Percentiles rank a stretch among this genome's conserved stretches.
phyloP scores from a whole-genome alignment of 2,888 invertebrate genomes.

The Cephus runcator region DNA sequence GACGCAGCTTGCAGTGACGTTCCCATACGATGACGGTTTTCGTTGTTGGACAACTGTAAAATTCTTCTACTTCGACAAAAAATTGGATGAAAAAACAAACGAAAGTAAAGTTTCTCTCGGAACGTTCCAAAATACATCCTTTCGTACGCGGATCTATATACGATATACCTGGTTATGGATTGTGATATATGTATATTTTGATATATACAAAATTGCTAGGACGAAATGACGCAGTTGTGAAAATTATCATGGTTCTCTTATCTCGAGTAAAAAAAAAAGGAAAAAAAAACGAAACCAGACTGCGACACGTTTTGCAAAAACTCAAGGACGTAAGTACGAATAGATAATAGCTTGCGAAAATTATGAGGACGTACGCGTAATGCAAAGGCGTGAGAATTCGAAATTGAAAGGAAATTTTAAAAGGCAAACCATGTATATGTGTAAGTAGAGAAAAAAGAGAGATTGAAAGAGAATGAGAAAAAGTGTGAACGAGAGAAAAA shows the following conservation, averaged over 20 bases:
- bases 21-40: slow-evolving; percentile 60
- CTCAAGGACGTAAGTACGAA: slow-evolving; percentile 28
- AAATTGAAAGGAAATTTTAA: too few relatives aligned
- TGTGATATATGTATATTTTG: too few relatives aligned
- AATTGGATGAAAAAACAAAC: slow-evolving; percentile 29
- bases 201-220: too few relatives aligned
- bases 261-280: slow-evolving; percentile 6
- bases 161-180: too few relatives aligned
- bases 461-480: slow-evolving; percentile 62
- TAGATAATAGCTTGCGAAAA: not conserved
- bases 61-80: slow-evolving; percentile 25
- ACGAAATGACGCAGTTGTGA: too few relatives aligned
- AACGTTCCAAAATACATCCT: too few relatives aligned
- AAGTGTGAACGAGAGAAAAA: slow-evolving; percentile 16
- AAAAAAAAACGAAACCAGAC: slow-evolving; percentile 24
- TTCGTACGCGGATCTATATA: too few relatives aligned
- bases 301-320: slow-evolving; percentile 31
- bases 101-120: slow-evolving; percentile 23
- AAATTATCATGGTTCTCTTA: too few relatives aligned
- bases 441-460: slow-evolving; percentile 37
- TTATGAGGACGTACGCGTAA: too few relatives aligned
- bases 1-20: slow-evolving; percentile 65
- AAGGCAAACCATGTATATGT: too few relatives aligned
- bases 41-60: slow-evolving; percentile 61
- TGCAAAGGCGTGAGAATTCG: too few relatives aligned